A percentile compares a stretch with the other conserved stretches of the same genome.
phyloP scores from a whole-genome alignment of 2,888 invertebrate genomes.

The Aleiodes alternator region DNA sequence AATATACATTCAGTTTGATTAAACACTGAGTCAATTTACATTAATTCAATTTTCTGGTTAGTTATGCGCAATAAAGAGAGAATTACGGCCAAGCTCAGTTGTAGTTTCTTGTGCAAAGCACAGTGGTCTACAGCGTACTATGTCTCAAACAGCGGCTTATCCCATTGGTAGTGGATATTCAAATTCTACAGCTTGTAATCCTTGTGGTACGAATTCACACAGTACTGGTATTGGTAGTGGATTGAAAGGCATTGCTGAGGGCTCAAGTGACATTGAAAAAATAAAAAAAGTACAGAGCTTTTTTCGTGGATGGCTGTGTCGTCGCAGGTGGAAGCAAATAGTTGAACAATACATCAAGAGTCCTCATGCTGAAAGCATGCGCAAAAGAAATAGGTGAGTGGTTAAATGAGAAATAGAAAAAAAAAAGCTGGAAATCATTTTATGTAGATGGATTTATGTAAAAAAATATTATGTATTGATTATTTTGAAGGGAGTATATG shows the following conservation, averaged over 20 bases:
- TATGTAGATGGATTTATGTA: too few relatives aligned
- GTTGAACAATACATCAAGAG: conserved; percentile 96
- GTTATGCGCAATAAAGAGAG: conserved; percentile 89
- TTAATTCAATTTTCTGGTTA: conserved; percentile 70
- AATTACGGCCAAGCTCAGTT: conserved; percentile 80
- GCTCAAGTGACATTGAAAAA: conserved; percentile 87
- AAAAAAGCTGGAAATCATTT: too few relatives aligned
- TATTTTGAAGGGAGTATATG: too few relatives aligned
- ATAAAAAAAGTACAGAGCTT: conserved; percentile 94
- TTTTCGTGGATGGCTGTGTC: conserved; percentile 94
- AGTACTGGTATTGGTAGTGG: conserved; percentile 62
- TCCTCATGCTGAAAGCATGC: conserved; percentile 95
- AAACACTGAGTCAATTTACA: conserved; percentile 42
- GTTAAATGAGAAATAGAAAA: not conserved
- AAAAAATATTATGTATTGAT: too few relatives aligned
- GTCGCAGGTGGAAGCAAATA: conserved; percentile 95
- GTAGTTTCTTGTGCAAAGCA: conserved; percentile 71
- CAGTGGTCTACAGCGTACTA: conserved; percentile 62
- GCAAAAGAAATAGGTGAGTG: conserved; percentile 88
- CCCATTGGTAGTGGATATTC: conserved; percentile 46
- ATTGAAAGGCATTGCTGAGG: conserved; percentile 74
- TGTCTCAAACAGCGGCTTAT: conserved; percentile 61
- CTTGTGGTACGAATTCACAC: conserved; percentile 51
- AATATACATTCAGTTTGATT: conserved; percentile 36
- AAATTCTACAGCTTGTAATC: conserved; percentile 50